Conservation (phyloP, 1,140 invertebrate species). For the Platorchestia sp. region DNA sequence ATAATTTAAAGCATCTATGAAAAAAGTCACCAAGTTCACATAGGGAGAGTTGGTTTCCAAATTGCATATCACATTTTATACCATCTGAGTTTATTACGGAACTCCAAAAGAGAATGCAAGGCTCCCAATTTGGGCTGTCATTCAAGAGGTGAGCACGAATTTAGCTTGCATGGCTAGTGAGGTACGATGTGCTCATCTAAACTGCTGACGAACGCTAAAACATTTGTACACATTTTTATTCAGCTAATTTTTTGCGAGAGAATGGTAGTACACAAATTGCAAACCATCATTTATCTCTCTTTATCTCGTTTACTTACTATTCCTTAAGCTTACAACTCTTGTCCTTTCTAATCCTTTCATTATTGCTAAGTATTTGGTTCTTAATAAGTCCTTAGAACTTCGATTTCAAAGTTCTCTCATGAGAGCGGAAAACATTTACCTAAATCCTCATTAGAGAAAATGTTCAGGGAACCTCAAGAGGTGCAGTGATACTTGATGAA, state of each 20-base stretch:
- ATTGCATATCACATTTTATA: not conserved
- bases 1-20: not conserved
- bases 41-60: not conserved
- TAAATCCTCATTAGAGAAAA: not conserved
- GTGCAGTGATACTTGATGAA: not conserved
- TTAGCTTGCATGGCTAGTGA: not conserved
- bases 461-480: not conserved
- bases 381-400: not conserved
- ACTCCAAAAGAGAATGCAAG: not conserved
- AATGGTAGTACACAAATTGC: not conserved
- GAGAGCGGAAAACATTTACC: not conserved
- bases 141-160: not conserved
- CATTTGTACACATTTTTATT: conserved; percentile 35
- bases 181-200: not conserved
- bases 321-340: conserved; percentile 11
- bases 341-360: not conserved
- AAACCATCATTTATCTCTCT: not conserved
- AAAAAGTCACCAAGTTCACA: not conserved
- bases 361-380: conserved; percentile 51
- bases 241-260: not conserved
- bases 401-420: not conserved
- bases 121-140: not conserved
- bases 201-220: not conserved
- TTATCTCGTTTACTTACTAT: not conserved
- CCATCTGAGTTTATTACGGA: not conserved